Percentiles rank a stretch among this genome's conserved stretches.
These are phyloP conservation scores for Hyposoter dolosus DNA, from an alignment of 2,888 invertebrate genomes.

Conservation along the genomic window DNA sequence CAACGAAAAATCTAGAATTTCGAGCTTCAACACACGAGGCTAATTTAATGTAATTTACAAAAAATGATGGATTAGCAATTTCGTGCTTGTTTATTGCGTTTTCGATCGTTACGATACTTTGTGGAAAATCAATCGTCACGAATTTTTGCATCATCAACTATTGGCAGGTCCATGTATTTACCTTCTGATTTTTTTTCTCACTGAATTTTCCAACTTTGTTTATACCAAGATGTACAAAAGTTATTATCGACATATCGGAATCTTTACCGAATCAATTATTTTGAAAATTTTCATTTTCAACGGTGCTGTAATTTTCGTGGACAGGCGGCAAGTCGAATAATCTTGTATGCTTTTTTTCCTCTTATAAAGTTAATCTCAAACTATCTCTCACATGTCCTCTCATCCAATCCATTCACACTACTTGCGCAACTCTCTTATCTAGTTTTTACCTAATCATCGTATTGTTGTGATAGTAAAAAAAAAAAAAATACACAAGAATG, in stretches of 20 bases:
- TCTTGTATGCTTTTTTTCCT: slow-evolving; percentile 50
- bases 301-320: slow-evolving; percentile 78
- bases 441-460: slow-evolving; percentile 64
- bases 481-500: slow-evolving; percentile 32
- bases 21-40: slow-evolving; percentile 30
- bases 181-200: slow-evolving; percentile 22
- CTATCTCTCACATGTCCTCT: slow-evolving; percentile 64
- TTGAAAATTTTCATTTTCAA: slow-evolving; percentile 49
- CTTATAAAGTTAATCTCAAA: slow-evolving; percentile 74
- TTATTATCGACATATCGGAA: slow-evolving; percentile 56
- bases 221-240: slow-evolving; percentile 60
- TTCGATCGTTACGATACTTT: slow-evolving; percentile 59
- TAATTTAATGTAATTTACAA: slow-evolving; percentile 55
- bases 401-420: slow-evolving; percentile 61
- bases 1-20: slow-evolving; percentile 19
- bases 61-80: slow-evolving; percentile 49
- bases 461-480: slow-evolving; percentile 57
- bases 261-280: slow-evolving; percentile 48
- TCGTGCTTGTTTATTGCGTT: slow-evolving; percentile 40
- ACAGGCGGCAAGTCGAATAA: slow-evolving; percentile 74
- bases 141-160: slow-evolving; percentile 42
- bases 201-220: slow-evolving; percentile 33
- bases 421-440: slow-evolving; percentile 64
- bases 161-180: slow-evolving; percentile 39
- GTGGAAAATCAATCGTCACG: neutral